Base-by-base conservation (phyloP, 2,888 invertebrate genomes). In the Drosophila ezoana region DNA sequence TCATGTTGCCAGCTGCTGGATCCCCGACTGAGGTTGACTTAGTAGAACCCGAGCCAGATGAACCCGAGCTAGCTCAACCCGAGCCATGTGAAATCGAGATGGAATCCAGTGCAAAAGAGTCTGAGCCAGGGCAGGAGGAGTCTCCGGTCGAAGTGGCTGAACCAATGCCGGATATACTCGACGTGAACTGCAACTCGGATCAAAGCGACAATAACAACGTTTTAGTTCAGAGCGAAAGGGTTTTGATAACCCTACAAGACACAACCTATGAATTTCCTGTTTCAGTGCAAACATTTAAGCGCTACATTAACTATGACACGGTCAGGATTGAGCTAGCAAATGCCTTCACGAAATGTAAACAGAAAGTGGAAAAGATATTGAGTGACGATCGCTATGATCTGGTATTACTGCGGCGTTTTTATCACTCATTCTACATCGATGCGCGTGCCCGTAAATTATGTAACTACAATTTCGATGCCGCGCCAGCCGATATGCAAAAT, bases 221-320 rank as follows among this genome's bases (percentile, higher is more conserved):
- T 4, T 2, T 45, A 33, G 43, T 63, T 10, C 10, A 20, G 8
- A 51, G 45, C 18, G 66, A 75, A 20, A 57, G 8, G 16, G 64
- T 63, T 40, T 1, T 73, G 10, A 57, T 68, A 18, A 9, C 47
- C 3, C 0, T 76, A 2, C 3, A 14, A 0, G 63, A 40, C 16
- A 51, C 35, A 2, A 14, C 9, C 0, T 78, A 78, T 33, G 64
- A 57, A 16, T 78, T 66, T 64, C 79, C 79, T 0, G 80, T 80
- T 14, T 51, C 78, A n/a, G 13, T 73, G 13, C 32, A 59, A 5
- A 65, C 61, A 1, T 80, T 80, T 1, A 18, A 45, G 0, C 53
- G 45, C 2, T 80, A 13, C 16, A 66, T 80, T 4, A 73, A 68
- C 48, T 68, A 61, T 9, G 67, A 70, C 0, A 23, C 48, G 1